phyloP scores from a whole-genome alignment of 2,888 invertebrate genomes.

The Agrotis ipsilon region DNA sequence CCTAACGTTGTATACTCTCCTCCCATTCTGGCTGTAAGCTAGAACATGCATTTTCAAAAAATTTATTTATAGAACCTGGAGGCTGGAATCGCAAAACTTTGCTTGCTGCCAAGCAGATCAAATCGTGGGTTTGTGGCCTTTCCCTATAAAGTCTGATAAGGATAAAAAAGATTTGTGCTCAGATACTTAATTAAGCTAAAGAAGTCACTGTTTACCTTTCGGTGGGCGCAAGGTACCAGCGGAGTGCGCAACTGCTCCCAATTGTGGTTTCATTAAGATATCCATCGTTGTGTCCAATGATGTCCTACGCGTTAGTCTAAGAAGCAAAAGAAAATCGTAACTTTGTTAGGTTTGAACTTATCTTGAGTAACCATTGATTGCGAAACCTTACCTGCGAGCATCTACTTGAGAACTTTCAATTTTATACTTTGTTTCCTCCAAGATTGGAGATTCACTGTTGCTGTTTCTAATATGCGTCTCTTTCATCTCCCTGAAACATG shows the following conservation, averaged over 20 bases:
- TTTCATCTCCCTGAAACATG: constrained; percentile 84
- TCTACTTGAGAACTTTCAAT: constrained; percentile 72
- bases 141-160: neutral
- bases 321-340: constrained; percentile 43
- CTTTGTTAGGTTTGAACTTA: neutral
- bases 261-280: constrained; percentile 76
- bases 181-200: neutral
- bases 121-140: too few species aligned
- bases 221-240: constrained; percentile 83
- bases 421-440: constrained; percentile 69
- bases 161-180: neutral
- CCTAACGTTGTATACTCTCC: constrained; percentile 75
- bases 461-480: constrained; percentile 83
- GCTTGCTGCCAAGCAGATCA: neutral
- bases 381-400: constrained; percentile 72
- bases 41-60: constrained; percentile 23
- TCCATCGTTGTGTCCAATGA: constrained; percentile 84
- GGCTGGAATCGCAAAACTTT: neutral
- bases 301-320: constrained; percentile 80
- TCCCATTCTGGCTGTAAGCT: constrained; percentile 72
- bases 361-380: neutral
- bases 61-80: neutral
- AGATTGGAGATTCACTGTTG: constrained; percentile 70
- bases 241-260: constrained; percentile 80
- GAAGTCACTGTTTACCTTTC: constrained; percentile 70